Conservation (phyloP, 64 coral and sea anemone species). For the Cladopsammia gracilis region DNA sequence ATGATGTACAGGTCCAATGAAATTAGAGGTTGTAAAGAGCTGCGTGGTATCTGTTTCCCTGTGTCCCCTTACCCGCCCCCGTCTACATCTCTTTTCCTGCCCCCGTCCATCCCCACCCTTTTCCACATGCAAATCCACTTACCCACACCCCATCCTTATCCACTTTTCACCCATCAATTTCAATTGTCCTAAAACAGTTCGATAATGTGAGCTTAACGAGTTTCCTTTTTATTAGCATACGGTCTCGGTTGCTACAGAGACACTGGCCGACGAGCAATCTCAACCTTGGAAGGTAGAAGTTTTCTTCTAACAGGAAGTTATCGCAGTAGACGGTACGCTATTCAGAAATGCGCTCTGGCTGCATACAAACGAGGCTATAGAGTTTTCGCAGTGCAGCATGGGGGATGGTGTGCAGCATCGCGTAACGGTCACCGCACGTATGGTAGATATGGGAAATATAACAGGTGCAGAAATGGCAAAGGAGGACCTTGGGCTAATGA, state of each 20-base stretch:
- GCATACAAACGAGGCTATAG: conserved; percentile 24
- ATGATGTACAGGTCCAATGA: too few relatives aligned
- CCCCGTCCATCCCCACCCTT: too few relatives aligned
- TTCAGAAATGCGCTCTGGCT: conserved; percentile 55
- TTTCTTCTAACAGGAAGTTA: conserved; percentile 36
- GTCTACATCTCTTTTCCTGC: too few relatives aligned
- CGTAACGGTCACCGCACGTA: conserved; percentile 25
- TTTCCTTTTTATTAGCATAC: neutral
- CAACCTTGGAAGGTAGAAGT: conserved; percentile 41
- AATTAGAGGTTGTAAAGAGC: too few relatives aligned
- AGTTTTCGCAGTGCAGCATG: conserved; percentile 64
- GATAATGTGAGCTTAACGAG: neutral
- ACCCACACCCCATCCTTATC: too few relatives aligned
- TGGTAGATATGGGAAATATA: conserved; percentile 43
- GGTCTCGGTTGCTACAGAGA: conserved; percentile 68
- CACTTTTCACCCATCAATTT: too few relatives aligned
- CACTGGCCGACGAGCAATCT: conserved; percentile 23
- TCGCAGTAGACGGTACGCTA: neutral
- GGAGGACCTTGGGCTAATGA: conserved; percentile 77
- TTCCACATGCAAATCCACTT: too few relatives aligned
- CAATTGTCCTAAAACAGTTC: too few relatives aligned
- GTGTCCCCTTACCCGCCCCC: too few relatives aligned
- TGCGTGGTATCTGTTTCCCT: too few relatives aligned
- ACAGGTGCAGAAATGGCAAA: conserved; percentile 44
- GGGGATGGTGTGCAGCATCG: conserved; percentile 46